Conservation (phyloP, 2,113 vertebrate species). For the Trichechus manatus region DNA sequence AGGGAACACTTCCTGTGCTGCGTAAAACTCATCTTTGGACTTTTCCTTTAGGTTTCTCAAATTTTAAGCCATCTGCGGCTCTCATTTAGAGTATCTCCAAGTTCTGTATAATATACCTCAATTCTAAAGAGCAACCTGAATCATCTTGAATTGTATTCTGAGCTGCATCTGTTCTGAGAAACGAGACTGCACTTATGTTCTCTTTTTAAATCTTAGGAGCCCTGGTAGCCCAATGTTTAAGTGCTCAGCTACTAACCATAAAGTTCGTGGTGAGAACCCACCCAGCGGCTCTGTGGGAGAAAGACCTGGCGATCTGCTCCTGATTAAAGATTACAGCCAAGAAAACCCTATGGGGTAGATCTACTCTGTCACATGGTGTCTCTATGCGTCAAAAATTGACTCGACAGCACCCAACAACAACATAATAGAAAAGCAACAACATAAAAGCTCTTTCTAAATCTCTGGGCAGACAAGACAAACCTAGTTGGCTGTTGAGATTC, state of each 20-base stretch:
- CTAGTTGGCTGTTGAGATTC: background rate
- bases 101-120: background rate
- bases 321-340: background rate
- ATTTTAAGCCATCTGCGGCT: background rate
- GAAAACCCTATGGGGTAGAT: background rate
- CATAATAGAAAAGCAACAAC: no score
- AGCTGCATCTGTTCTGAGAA: background rate
- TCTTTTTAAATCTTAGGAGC: background rate
- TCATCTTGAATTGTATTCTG: background rate
- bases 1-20: background rate
- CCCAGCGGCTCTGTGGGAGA: background rate
- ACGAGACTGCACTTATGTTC: background rate
- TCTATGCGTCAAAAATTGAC: background rate
- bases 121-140: background rate
- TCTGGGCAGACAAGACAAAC: background rate
- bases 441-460: background rate
- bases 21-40: background rate
- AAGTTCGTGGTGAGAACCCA: background rate
- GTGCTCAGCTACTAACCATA: background rate
- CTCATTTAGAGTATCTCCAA: background rate
- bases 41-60: constrained; percentile 23
- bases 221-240: background rate
- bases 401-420: background rate
- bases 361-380: background rate
- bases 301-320: background rate